Evolutionary conservation across 2,888 invertebrate species (phyloP).

Genomic region (Dilophus febrilis): DNA sequence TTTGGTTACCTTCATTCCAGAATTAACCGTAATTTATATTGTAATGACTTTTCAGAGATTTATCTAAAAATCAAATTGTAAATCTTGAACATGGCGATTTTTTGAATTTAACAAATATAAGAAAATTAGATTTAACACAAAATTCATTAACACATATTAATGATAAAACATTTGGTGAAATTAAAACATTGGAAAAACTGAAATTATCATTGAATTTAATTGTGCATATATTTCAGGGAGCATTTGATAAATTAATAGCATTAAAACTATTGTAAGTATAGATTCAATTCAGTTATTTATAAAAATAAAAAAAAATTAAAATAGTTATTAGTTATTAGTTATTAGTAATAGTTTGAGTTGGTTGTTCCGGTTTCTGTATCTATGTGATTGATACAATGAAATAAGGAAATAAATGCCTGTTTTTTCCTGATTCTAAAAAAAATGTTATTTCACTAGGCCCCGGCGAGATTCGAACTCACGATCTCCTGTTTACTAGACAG

Average conservation of each 20-base stretch:
- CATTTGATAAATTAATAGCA: slow-evolving; percentile 48
- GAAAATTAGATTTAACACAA: slow-evolving; percentile 46
- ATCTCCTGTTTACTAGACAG: slow-evolving; percentile 12
- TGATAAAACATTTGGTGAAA: slow-evolving; percentile 49
- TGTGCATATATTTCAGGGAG: slow-evolving; percentile 47
- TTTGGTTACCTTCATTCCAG: too few relatives aligned
- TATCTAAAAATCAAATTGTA: slow-evolving; percentile 62
- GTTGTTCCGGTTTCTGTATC: too few relatives aligned
- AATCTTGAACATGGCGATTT: slow-evolving; percentile 59
- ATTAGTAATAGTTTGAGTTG: too few relatives aligned
- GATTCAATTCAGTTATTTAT: too few relatives aligned
- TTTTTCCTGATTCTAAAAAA: too few relatives aligned
- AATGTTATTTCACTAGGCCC: too few relatives aligned
- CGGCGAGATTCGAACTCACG: slow-evolving; percentile 12
- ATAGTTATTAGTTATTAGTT: too few relatives aligned
- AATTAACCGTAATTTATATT: too few relatives aligned
- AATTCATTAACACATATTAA: slow-evolving; percentile 54
- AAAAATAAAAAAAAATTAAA: too few relatives aligned
- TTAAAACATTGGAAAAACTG: slow-evolving; percentile 48
- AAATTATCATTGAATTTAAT: slow-evolving; percentile 58
- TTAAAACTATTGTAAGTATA: slow-evolving; percentile 59
- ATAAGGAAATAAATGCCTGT: not conserved
- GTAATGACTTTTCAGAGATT: slow-evolving; percentile 39
- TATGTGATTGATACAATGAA: too few relatives aligned
- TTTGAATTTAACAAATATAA: slow-evolving; percentile 51